Evolutionary conservation across 2,888 invertebrate species (phyloP).

Genomic region (Didymodactylos carnosus): DNA sequence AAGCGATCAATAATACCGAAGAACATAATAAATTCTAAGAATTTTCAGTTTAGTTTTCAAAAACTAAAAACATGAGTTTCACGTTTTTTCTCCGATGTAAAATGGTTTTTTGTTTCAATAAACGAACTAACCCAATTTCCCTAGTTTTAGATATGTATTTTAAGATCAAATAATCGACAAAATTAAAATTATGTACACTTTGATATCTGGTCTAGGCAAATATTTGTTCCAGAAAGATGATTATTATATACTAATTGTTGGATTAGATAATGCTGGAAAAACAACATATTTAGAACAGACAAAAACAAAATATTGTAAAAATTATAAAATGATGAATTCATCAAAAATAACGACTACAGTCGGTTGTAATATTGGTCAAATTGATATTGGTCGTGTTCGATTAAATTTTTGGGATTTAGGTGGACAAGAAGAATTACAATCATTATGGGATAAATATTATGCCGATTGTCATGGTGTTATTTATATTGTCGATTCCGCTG

Average conservation of each 20-base stretch:
- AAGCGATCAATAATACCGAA: too few species aligned
- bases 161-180: too few species aligned
- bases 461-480: constrained; percentile 91
- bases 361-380: constrained; percentile 76
- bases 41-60: too few species aligned
- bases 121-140: too few species aligned
- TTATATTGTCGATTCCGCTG: constrained; percentile 87
- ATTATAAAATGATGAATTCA: background rate
- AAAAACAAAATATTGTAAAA: constrained; percentile 59
- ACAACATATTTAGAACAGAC: constrained; percentile 94
- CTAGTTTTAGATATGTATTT: too few species aligned
- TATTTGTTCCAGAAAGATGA: constrained; percentile 90
- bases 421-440: constrained; percentile 80
- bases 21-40: too few species aligned
- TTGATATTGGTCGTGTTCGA: constrained; percentile 66
- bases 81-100: too few species aligned
- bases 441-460: constrained; percentile 93
- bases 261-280: constrained; percentile 96
- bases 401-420: constrained; percentile 69
- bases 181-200: constrained; percentile 92
- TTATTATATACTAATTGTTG: constrained; percentile 83
- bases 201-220: constrained; percentile 79
- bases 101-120: too few species aligned
- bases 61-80: too few species aligned
- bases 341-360: background rate